Percentiles rank a stretch among this genome's conserved stretches.
Evolutionary conservation across 2,888 invertebrate genomes (phyloP).

Genomic region (Acrobasis suavella): DNA sequence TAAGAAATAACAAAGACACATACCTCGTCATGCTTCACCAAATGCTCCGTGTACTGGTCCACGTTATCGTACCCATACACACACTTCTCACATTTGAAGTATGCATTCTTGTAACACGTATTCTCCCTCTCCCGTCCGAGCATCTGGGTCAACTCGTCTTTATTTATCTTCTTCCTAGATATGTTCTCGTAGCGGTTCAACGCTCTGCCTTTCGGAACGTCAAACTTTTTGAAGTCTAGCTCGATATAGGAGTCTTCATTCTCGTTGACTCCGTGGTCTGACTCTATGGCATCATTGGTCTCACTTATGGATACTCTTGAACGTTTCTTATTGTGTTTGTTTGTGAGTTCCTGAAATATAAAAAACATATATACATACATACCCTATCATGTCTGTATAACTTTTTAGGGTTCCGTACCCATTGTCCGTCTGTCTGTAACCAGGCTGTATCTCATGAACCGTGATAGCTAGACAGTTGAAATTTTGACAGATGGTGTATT

Average conservation of each 20-base stretch:
- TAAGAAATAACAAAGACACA: neutral
- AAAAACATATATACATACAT: neutral
- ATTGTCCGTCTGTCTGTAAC: no score
- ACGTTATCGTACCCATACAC: slow-evolving; percentile 17
- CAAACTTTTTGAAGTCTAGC: neutral
- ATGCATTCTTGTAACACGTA: slow-evolving; percentile 11
- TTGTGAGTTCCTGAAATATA: neutral
- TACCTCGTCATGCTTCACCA: slow-evolving; percentile 18
- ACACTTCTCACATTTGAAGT: slow-evolving; percentile 18
- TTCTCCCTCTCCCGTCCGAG: slow-evolving; percentile 7
- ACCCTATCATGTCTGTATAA: no score
- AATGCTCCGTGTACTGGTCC: slow-evolving; percentile 7
- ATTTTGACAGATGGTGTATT: no score
- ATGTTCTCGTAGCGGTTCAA: neutral
- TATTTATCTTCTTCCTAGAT: slow-evolving; percentile 6
- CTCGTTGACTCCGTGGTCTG: slow-evolving; percentile 6
- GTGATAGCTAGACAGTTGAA: no score
- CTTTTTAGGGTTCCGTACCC: no score
- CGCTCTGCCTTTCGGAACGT: neutral
- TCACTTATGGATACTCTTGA: neutral
- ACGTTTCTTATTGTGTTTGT: no score
- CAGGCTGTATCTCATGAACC: no score
- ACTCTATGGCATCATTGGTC: neutral
- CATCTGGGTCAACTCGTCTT: slow-evolving; percentile 4
- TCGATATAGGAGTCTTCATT: slow-evolving; percentile 10